phyloP scores from a whole-genome alignment of 2,888 invertebrate genomes.

The Ochlodes sylvanus region DNA sequence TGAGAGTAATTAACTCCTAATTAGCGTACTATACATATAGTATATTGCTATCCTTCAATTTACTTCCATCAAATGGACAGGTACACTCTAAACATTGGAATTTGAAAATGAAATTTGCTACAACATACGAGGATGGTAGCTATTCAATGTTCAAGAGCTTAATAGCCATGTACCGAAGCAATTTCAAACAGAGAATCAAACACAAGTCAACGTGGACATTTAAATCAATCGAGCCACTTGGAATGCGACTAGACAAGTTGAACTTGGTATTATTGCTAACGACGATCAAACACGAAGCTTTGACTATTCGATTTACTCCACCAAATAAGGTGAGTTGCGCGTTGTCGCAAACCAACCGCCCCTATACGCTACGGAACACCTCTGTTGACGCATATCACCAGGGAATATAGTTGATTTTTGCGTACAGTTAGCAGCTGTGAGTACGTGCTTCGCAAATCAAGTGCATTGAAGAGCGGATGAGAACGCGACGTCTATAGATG shows the following conservation, averaged over 20 bases:
- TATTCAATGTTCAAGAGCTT: too few relatives aligned
- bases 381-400: conserved; percentile 50
- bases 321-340: conserved; percentile 67
- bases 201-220: conserved; percentile 52
- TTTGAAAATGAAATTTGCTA: too few relatives aligned
- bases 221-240: conserved; percentile 61
- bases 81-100: too few relatives aligned
- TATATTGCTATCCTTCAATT: too few relatives aligned
- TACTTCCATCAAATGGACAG: too few relatives aligned
- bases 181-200: conserved; percentile 20
- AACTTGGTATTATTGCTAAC: conserved; percentile 62
- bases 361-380: conserved; percentile 48
- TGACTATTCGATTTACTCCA: conserved; percentile 67
- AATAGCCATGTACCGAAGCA: neutral
- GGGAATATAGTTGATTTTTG: conserved; percentile 60
- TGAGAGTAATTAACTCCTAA: too few relatives aligned
- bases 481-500: conserved; percentile 67
- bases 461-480: conserved; percentile 80
- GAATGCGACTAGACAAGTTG: conserved; percentile 56
- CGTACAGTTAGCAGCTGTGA: conserved; percentile 22
- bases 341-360: conserved; percentile 73
- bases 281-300: conserved; percentile 65
- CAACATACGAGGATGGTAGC: too few relatives aligned
- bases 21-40: too few relatives aligned
- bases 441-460: conserved; percentile 82